Evolutionary conservation across 2,113 vertebrate species (phyloP).

Genomic region (Cnemophilus loriae): DNA sequence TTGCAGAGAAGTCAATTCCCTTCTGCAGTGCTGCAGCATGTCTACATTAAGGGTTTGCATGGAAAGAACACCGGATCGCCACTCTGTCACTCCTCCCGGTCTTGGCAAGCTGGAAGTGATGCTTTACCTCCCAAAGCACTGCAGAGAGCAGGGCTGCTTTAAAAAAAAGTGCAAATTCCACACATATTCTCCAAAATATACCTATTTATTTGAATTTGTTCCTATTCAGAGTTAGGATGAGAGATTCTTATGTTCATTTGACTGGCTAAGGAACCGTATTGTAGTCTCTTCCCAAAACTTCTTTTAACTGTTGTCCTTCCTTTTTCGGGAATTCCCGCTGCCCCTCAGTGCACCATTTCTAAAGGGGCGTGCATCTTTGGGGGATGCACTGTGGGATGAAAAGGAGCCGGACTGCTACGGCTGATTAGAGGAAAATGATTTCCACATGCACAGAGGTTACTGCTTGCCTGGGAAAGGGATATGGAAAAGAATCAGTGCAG

Average conservation of each 20-base stretch:
- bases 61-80: not conserved
- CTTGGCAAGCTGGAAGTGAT: not conserved
- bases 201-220: not conserved
- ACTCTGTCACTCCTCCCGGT: not conserved
- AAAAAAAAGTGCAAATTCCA: not conserved
- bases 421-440: not conserved
- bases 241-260: not conserved
- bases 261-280: not conserved
- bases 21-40: not conserved
- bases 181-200: not conserved
- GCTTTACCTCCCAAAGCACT: not conserved
- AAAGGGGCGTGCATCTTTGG: fast-evolving
- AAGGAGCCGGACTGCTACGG: not conserved
- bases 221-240: not conserved
- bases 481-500: not conserved
- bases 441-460: not conserved
- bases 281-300: not conserved
- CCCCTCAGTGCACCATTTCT: not conserved
- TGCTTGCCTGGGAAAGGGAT: not conserved
- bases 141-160: not conserved
- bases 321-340: not conserved
- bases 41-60: not conserved
- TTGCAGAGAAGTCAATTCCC: slow-evolving; percentile 24
- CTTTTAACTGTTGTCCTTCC: not conserved
- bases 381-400: not conserved